A percentile compares a stretch with the other conserved stretches of the same genome.
These are phyloP conservation scores for Pyrrhosoma nymphula DNA, from an alignment of 2,888 invertebrate species.

Conservation along the genomic window DNA sequence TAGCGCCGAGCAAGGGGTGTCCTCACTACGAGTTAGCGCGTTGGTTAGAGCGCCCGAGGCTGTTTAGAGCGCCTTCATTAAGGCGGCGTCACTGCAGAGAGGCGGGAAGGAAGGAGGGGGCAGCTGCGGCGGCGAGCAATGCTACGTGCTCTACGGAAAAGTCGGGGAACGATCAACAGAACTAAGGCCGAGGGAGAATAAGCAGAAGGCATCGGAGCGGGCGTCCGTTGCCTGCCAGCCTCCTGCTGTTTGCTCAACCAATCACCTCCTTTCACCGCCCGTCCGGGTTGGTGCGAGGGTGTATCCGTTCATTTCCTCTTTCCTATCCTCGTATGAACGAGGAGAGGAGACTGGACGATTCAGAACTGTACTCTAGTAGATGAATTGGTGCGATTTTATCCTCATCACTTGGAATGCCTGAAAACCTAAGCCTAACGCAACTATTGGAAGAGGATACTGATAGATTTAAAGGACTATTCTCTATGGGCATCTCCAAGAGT, in stretches of 20 bases:
- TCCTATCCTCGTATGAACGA: not conserved
- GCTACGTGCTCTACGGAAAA: not conserved
- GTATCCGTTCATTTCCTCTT: not conserved
- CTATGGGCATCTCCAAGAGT: no score
- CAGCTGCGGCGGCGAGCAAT: not conserved
- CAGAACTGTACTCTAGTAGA: not conserved
- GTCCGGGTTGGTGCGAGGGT: not conserved
- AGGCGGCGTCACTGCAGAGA: slow-evolving; percentile 33
- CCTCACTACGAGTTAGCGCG: slow-evolving; percentile 46
- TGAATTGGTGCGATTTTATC: no score
- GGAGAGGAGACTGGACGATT: not conserved
- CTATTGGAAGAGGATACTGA: no score
- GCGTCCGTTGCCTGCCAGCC: not conserved
- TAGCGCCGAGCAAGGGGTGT: slow-evolving; percentile 41
- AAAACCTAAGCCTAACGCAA: no score
- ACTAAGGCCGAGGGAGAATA: not conserved
- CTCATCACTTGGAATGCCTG: no score
- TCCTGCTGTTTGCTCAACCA: slow-evolving; percentile 32
- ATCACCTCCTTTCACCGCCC: slow-evolving; percentile 48
- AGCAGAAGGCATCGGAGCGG: not conserved
- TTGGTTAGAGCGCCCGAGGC: slow-evolving; percentile 58
- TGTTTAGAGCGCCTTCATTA: slow-evolving; percentile 62
- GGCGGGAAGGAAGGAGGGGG: not conserved
- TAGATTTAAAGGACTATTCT: no score
- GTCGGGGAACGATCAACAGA: not conserved